phyloP scores from a whole-genome alignment of 2,797 vertebrate species.

The Coranthus polyacanthus region DNA sequence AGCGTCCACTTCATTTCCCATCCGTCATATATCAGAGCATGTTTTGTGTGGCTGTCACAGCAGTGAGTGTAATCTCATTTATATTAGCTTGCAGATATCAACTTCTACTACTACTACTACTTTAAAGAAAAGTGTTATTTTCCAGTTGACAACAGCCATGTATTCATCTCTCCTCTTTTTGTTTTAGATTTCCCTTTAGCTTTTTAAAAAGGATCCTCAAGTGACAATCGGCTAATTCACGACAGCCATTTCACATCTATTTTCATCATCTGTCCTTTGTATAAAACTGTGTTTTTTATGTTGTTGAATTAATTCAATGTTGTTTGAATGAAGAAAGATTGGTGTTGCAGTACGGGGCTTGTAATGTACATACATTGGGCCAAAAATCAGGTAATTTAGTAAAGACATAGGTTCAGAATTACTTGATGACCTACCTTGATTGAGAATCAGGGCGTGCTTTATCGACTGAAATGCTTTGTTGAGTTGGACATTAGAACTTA shows the following conservation, averaged over 20 bases:
- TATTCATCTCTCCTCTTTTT: constrained; percentile 7
- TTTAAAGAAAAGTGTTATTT: constrained; percentile 8
- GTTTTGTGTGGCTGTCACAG: constrained; percentile 48
- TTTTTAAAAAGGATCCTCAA: constrained; percentile 7
- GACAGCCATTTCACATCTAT: constrained; percentile 37
- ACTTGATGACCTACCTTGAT: constrained; percentile 47
- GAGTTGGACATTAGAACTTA: constrained; percentile 40
- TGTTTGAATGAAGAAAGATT: constrained; percentile 45
- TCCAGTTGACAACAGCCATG: neutral
- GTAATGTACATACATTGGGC: constrained; percentile 78
- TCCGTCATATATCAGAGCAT: constrained; percentile 43
- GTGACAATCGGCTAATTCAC: constrained; percentile 11
- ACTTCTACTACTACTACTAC: too few species aligned
- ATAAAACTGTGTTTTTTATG: constrained; percentile 61
- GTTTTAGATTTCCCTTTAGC: too few species aligned
- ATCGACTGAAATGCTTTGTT: constrained; percentile 11
- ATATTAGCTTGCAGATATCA: too few species aligned
- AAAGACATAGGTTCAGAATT: constrained; percentile 38
- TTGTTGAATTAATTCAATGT: constrained; percentile 58
- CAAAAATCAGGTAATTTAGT: constrained; percentile 69
- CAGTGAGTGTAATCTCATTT: neutral
- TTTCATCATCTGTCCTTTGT: constrained; percentile 64
- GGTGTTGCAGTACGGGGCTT: constrained; percentile 52
- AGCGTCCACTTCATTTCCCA: too few species aligned
- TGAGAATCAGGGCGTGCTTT: constrained; percentile 41